Base-by-base conservation (phyloP, 2,113 vertebrate genomes). In the Rhinolophus ferrumequinum region DNA sequence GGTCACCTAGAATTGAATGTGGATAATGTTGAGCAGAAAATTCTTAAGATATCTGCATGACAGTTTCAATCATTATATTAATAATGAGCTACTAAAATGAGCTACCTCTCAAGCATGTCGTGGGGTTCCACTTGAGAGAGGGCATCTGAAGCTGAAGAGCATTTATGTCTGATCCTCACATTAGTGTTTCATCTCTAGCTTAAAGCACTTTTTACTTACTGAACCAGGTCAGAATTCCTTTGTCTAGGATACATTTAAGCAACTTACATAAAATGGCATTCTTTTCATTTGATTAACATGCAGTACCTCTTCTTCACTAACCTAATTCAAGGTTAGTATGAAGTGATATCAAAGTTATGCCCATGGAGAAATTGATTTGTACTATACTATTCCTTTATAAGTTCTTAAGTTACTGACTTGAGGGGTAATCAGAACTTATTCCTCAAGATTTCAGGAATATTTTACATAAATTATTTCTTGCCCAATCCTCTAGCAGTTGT, bases 381-480 rank as follows among this genome's bases (percentile, higher is more conserved):
- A 33, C 5, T 33, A 22, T 73, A n/a, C 28, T 64, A 3, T 85
- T 88, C 56, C 38, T 82, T 95, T 67, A 18, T 84, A 84, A 85
- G 35, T 56, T 94, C 69, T 86, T 24, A 80, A 80, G 47, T 58
- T 30, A 69, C 19, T 70, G 41, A 38, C 58, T 33, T 62, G 87
- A 66, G 77, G 82, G 76, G 56, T 24, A 88, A 11, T 96, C 72
- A 84, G 44, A 94, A 81, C 11, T 62, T 88, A 81, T 58, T 76
- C 62, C 22, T 88, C 44, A 84, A 52, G 50, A 83, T 66, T 89
- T 92, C 22, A 67, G 69, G 79, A 92, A 41, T 85, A 44, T 91
- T 84, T 72, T 84, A 88, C 70, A 88, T 70, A 76, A 85, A 82
- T 90, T 96, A 83, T 89, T 95, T 95, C 60, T 93, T 83, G 56